Base-by-base conservation (phyloP, 2,888 invertebrate species). In the Netelia virgata region DNA sequence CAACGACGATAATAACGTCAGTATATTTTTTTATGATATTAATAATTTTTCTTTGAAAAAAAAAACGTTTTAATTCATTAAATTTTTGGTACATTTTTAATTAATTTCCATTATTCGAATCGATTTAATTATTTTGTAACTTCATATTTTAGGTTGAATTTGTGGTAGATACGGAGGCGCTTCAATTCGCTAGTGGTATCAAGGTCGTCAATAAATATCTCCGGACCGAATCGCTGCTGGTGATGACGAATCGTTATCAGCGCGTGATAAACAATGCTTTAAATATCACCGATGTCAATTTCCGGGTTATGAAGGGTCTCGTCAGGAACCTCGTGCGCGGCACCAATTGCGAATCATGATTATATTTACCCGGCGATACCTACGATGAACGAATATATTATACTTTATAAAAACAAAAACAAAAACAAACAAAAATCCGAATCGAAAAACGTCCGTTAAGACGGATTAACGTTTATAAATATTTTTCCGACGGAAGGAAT, bases 141-240 rank as follows among this genome's bases (percentile, higher is more conserved):
- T 41, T 43, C 41, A 16, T 28, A n/a, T 73, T 50, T 1, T 63
- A 83, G 83, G 83, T 83, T 14, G 61, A 61, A 36, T 57, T 96
- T 9, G 95, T 95, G 0, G 90, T 95, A n/a, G 95, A 97, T 90
- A 92, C 93, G 47, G 94, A 95, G 76, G 95, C 95, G 0, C 92
- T 97, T 70, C 97, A 97, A 90, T 97, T 97, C 89, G 94, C 96
- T 1, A 96, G 96, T 89, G 97, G 97, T 0, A 88, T 97, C 2
- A 97, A 97, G 94, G 94, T 97, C 1, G 94, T 96, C 11, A 95
- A 95, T 78, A 94, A 73, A 0, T 55, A 66, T 2, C 18, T 94
- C 86, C 94, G 94, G 2, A 94, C 94, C 75, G 95, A 96, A 89
- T 96, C 96, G 87, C 92, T 97, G 3, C 96, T 96, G 96, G 93